Conservation (phyloP, 2,113 vertebrate genomes). For the Cathartes aura region DNA sequence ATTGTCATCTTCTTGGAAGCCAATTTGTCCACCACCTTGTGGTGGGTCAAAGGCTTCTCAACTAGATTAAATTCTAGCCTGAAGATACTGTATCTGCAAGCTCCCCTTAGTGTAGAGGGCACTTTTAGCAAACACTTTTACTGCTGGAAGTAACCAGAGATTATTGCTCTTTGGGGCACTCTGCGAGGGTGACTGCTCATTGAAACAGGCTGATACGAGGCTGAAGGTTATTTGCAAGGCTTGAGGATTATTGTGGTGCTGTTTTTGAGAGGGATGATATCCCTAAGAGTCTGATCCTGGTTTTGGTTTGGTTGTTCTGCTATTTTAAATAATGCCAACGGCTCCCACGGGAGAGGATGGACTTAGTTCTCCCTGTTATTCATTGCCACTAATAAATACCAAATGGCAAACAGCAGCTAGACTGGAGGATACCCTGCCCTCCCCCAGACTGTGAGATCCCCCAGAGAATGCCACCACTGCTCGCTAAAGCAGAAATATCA, state of each 20-base stretch:
- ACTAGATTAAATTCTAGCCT: neutral
- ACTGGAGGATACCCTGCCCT: neutral
- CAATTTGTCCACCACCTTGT: neutral
- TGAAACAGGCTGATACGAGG: neutral
- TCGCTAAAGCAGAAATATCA: neutral
- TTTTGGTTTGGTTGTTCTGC: neutral
- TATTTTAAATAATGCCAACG: neutral
- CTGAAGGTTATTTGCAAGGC: neutral
- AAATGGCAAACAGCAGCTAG: neutral
- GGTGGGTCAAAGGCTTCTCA: neutral
- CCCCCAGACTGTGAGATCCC: neutral
- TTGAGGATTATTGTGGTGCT: neutral
- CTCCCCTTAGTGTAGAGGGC: neutral
- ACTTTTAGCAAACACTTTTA: neutral
- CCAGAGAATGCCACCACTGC: neutral
- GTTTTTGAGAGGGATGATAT: neutral
- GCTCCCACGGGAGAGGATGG: neutral
- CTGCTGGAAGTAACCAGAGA: neutral
- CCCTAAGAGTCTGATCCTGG: neutral
- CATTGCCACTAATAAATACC: neutral
- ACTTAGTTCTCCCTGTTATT: neutral
- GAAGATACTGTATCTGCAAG: neutral
- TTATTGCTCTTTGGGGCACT: neutral
- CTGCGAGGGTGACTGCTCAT: neutral
- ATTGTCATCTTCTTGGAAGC: neutral